Evolutionary conservation across 2,888 invertebrate species (phyloP).

Genomic region (Yponomeuta cagnagella): DNA sequence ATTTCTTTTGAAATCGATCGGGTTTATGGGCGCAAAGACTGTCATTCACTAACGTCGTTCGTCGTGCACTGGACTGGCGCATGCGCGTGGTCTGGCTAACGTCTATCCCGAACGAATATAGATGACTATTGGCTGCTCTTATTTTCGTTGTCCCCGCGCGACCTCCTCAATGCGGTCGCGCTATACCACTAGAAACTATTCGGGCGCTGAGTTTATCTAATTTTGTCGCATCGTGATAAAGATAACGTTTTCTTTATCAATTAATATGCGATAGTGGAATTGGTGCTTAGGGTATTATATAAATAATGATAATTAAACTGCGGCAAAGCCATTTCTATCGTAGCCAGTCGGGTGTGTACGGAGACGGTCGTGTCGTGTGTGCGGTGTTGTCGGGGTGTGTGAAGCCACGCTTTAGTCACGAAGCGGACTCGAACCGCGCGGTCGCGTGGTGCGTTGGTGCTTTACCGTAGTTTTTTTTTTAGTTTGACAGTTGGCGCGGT

Average conservation of each 20-base stretch:
- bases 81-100: slow-evolving; percentile 68
- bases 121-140: slow-evolving; percentile 55
- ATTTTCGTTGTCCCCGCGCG: slow-evolving; percentile 50
- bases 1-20: slow-evolving; percentile 69
- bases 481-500: slow-evolving; percentile 75
- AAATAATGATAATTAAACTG: slow-evolving; percentile 59
- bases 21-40: slow-evolving; percentile 56
- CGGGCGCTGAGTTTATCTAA: slow-evolving; percentile 48
- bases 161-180: slow-evolving; percentile 59
- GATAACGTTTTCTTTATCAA: slow-evolving; percentile 65
- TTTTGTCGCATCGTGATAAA: slow-evolving; percentile 69
- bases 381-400: slow-evolving; percentile 27
- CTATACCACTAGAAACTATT: slow-evolving; percentile 54
- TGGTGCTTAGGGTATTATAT: slow-evolving; percentile 51
- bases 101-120: slow-evolving; percentile 67
- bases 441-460: slow-evolving; percentile 69
- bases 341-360: slow-evolving; percentile 41
- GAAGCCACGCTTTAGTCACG: slow-evolving; percentile 49
- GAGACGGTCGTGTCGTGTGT: slow-evolving; percentile 32
- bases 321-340: slow-evolving; percentile 31
- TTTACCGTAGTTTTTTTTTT: slow-evolving; percentile 62
- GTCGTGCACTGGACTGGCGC: slow-evolving; percentile 53
- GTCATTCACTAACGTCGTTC: slow-evolving; percentile 69
- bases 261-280: slow-evolving; percentile 52
- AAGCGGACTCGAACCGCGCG: slow-evolving; percentile 71